These are phyloP conservation scores for Drosophila paranaensis DNA, from an alignment of 2,888 invertebrate species.

Conservation along the genomic window DNA sequence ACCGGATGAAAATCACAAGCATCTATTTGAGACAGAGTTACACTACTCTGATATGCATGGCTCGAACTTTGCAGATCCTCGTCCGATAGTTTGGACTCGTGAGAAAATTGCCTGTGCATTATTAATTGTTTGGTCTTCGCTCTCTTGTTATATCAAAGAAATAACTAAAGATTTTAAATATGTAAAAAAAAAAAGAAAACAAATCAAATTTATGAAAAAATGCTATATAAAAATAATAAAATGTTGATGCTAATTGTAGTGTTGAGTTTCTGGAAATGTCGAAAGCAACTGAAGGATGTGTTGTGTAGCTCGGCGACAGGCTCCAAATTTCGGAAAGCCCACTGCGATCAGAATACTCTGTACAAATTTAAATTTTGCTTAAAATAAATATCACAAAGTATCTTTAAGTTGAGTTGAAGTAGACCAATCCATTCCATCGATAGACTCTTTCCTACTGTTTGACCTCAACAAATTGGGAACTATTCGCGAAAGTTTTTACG, in stretches of 20 bases:
- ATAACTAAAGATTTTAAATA: not conserved
- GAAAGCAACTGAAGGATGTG: not conserved
- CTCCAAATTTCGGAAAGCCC: not conserved
- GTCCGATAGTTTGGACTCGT: not conserved
- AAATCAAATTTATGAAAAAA: not conserved
- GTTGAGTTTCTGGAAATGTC: not conserved
- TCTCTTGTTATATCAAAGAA: not conserved
- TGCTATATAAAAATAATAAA: not conserved
- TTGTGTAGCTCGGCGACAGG: not conserved
- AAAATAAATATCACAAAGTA: no score
- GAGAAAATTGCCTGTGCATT: not conserved
- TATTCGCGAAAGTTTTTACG: not conserved
- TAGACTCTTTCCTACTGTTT: no score
- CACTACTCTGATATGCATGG: no score
- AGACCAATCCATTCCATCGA: no score
- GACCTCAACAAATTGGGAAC: not conserved
- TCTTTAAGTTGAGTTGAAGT: no score
- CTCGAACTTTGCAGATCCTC: not conserved
- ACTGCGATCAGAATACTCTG: not conserved
- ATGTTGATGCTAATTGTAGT: not conserved
- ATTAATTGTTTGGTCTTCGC: not conserved
- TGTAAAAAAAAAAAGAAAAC: not conserved
- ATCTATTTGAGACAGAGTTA: not conserved
- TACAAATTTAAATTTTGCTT: not conserved
- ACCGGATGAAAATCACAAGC: not conserved